A percentile compares a stretch with the other conserved stretches of the same genome.
Conservation (phyloP, 2,888 invertebrate genomes). For the Papilio elwesi region DNA sequence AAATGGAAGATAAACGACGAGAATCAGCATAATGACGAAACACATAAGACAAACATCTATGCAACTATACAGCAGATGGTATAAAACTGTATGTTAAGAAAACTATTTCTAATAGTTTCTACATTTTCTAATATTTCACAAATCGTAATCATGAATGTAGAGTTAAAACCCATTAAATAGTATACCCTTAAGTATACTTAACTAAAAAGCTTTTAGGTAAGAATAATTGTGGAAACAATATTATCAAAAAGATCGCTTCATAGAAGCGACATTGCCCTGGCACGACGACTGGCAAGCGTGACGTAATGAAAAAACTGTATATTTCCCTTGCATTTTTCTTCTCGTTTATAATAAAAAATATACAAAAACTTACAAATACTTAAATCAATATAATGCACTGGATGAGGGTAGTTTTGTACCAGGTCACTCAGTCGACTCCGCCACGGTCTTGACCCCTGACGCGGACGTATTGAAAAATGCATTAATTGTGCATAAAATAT, state of each 20-base stretch:
- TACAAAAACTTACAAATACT: constrained; percentile 74
- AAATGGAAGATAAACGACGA: constrained; percentile 59
- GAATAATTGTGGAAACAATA: constrained; percentile 49
- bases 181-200: constrained; percentile 52
- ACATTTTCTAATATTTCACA: constrained; percentile 67
- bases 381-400: constrained; percentile 77
- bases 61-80: constrained; percentile 54
- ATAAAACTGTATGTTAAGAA: constrained; percentile 63
- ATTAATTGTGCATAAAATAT: constrained; percentile 71
- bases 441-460: constrained; percentile 46
- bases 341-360: constrained; percentile 62
- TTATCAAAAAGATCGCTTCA: constrained; percentile 65
- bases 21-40: constrained; percentile 46
- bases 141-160: constrained; percentile 61
- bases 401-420: constrained; percentile 78
- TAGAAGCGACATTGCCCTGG: constrained; percentile 74
- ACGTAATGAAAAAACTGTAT: constrained; percentile 58
- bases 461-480: constrained; percentile 73
- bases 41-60: constrained; percentile 58
- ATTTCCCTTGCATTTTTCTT: constrained; percentile 53
- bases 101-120: constrained; percentile 68
- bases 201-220: constrained; percentile 43
- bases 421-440: constrained; percentile 66
- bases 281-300: no score
- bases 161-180: constrained; percentile 59